phyloP scores from a whole-genome alignment of 35 echinoderm and acorn worm genomes.

The Acanthaster planci region DNA sequence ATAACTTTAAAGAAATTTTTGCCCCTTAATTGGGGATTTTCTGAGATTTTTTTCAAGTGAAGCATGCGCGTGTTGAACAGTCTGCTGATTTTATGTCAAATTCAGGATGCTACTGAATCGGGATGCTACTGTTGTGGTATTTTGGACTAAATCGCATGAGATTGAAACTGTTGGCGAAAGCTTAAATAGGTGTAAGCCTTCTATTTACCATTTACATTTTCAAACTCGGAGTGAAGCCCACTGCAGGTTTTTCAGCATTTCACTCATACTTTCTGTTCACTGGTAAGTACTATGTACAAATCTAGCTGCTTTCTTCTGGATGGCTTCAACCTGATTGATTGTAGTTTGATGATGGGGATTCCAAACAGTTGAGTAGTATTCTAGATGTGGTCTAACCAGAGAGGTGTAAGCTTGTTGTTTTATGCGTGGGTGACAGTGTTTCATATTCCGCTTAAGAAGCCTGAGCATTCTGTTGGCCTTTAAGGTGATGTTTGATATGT shows the following conservation, averaged over 20 bases:
- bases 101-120: too few species aligned
- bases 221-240: slow-evolving; percentile 39
- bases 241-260: slow-evolving; percentile 12
- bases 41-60: too few species aligned
- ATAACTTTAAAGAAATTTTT: too few species aligned
- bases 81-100: too few species aligned
- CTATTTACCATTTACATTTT: too few species aligned
- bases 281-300: slow-evolving; percentile 26
- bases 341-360: slow-evolving; percentile 31
- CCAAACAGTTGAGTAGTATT: slow-evolving; percentile 54
- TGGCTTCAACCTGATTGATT: slow-evolving; percentile 45
- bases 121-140: too few species aligned
- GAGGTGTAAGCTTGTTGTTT: slow-evolving; percentile 38
- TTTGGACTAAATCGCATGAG: too few species aligned
- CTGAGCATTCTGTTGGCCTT: slow-evolving; percentile 14
- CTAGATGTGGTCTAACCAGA: slow-evolving; percentile 39
- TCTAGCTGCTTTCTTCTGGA: slow-evolving; percentile 33
- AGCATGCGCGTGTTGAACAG: too few species aligned
- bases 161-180: too few species aligned
- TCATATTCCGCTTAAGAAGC: slow-evolving; percentile 33
- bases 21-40: too few species aligned
- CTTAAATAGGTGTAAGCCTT: too few species aligned
- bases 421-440: slow-evolving; percentile 6
- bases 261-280: slow-evolving; percentile 25
- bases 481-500: slow-evolving; percentile 31